Evolutionary conservation across 2,888 invertebrate species (phyloP).

Genomic region (Frankliniella fusca): DNA sequence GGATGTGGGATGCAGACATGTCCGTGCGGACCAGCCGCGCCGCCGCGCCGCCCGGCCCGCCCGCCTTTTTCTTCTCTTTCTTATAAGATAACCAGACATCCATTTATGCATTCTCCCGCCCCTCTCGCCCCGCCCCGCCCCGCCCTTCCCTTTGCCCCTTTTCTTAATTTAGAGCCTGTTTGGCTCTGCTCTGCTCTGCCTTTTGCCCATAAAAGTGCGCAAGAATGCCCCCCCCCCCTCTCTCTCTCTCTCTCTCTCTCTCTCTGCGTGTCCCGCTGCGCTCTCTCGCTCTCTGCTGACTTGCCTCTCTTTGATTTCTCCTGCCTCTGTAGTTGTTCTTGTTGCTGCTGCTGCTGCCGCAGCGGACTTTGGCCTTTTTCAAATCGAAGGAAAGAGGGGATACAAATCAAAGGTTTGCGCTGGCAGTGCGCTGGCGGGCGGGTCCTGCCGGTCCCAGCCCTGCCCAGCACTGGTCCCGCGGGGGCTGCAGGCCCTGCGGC

Average conservation of each 20-base stretch:
- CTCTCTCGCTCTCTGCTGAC: too few relatives aligned
- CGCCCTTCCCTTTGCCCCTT: background rate
- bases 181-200: background rate
- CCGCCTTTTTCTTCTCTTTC: constrained; percentile 22
- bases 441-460: background rate
- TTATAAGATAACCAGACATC: constrained; percentile 26
- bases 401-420: constrained; percentile 24
- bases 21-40: constrained; percentile 1
- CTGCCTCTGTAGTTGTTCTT: too few relatives aligned
- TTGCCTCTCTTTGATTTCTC: too few relatives aligned
- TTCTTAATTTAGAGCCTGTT: constrained; percentile 25
- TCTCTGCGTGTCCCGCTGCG: too few relatives aligned
- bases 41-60: background rate
- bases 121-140: background rate
- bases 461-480: too few relatives aligned
- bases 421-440: background rate
- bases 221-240: too few relatives aligned
- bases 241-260: too few relatives aligned
- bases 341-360: too few relatives aligned
- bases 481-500: too few relatives aligned
- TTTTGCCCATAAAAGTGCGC: background rate
- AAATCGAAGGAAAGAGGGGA: background rate
- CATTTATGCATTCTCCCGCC: constrained; percentile 15
- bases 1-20: constrained; percentile 25
- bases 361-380: background rate